These are phyloP conservation scores for Drosophila seguyi DNA, from an alignment of 1,140 invertebrate genomes.

Conservation along the genomic window DNA sequence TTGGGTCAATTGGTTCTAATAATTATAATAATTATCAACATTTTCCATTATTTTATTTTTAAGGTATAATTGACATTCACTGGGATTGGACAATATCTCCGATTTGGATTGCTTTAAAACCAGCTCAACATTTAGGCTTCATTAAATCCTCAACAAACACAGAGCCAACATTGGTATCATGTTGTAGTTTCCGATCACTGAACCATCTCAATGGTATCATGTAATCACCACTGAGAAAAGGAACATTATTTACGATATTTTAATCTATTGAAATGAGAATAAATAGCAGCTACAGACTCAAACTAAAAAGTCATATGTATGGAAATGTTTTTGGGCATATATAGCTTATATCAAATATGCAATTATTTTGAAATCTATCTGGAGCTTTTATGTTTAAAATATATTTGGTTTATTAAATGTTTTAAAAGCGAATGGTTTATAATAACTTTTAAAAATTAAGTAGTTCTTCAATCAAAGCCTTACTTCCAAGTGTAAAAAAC, in stretches of 20 bases:
- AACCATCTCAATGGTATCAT: slow-evolving; percentile 1
- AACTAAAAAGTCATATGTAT: too few species aligned
- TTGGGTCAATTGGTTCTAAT: too few species aligned
- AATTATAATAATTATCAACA: too few species aligned
- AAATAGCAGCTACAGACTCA: too few species aligned
- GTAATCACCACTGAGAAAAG: slow-evolving; percentile 29
- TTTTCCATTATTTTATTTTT: too few species aligned
- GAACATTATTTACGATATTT: too few species aligned
- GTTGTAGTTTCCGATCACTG: not conserved
- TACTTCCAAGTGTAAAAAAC: not conserved
- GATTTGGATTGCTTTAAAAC: too few species aligned
- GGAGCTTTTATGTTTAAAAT: not conserved
- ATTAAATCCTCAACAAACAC: not conserved
- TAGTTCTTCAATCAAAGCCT: not conserved
- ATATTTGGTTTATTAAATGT: not conserved
- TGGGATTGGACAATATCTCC: too few species aligned
- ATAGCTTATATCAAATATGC: not conserved
- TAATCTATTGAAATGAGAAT: too few species aligned
- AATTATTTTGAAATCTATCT: not conserved
- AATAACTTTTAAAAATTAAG: not conserved
- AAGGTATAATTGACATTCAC: too few species aligned
- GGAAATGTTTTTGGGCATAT: too few species aligned
- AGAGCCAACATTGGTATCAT: slow-evolving; percentile 18
- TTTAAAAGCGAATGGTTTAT: not conserved
- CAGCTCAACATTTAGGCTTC: too few species aligned